Base-by-base conservation (phyloP, 2,797 vertebrate genomes). In the Zalophus californianus region DNA sequence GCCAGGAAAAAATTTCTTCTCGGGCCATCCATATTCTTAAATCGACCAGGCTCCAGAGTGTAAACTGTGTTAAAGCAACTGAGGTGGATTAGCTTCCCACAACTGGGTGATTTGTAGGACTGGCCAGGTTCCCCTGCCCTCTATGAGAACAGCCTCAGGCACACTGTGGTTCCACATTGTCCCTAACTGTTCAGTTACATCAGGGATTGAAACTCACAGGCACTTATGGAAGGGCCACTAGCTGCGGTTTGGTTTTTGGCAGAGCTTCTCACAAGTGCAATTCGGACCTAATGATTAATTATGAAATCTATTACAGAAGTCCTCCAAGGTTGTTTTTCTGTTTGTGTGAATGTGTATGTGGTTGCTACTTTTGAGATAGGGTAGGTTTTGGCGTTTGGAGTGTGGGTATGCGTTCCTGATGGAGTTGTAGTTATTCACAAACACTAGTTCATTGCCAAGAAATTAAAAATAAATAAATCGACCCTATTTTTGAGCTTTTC, bases 401-500 rank as follows among this genome's bases (percentile, higher is more conserved):
- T 77, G 13, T 91, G 80, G 70, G 35, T 54, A 4, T 97, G 38
- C 93, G 70, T 96, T 96, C 97, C 92, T 97, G 83, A 73, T 96
- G 91, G 68, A 96, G 50, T 90, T 97, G 66, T 7, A 91, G 95
- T 88, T 98, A 60, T 41, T 92, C 96, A 7, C 90, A 96, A 29
- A 85, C 95, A 64, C 66, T 84, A 41, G 92, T 95, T 96, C 58
- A 10, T 88, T 98, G 97, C 97, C 96, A 97, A 97, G 96, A 97
- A 98, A 91, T 90, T 97, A 98, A 97, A 98, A 98, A 95, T 97
- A 97, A 98, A 98, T 90, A 97, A 94, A 90, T 97, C 0, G 2
- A 97, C 82, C 68, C 68, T 97, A 41, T 92, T 97, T 97, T 96
- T 85, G 80, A 85, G 85, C 90, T 86, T 85, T 56, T 90, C 91